Conservation (phyloP, 1,140 invertebrate species). For the Habropoda laboriosa region DNA sequence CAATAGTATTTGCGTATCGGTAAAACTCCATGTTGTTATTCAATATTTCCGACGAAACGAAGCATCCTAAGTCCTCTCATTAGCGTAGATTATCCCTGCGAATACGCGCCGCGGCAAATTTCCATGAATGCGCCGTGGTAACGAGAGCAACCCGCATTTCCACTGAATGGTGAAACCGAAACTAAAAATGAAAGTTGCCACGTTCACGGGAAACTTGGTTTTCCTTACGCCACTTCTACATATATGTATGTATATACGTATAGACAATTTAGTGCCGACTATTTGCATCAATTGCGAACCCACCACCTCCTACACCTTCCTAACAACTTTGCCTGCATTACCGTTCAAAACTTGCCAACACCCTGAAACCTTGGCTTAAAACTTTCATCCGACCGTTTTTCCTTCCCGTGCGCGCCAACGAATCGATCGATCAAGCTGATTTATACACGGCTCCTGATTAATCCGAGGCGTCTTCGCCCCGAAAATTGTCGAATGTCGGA, state of each 20-base stretch:
- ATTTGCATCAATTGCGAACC: background rate
- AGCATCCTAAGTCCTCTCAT: background rate
- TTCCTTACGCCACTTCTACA: background rate
- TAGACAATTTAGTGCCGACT: background rate
- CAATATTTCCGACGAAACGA: background rate
- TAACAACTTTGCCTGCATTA: too few species aligned
- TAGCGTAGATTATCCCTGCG: background rate
- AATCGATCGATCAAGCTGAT: too few species aligned
- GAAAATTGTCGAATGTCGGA: too few species aligned
- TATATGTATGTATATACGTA: background rate
- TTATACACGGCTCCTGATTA: too few species aligned
- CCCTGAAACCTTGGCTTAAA: too few species aligned
- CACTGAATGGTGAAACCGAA: background rate
- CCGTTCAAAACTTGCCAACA: too few species aligned
- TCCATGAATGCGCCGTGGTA: background rate
- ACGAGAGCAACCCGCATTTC: background rate
- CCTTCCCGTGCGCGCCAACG: too few species aligned
- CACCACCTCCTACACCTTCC: too few species aligned
- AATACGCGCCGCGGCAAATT: background rate
- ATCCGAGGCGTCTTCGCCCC: too few species aligned
- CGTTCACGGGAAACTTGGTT: background rate
- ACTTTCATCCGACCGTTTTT: too few species aligned
- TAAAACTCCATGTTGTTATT: background rate
- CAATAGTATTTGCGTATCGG: background rate
- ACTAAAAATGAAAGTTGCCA: slow-evolving; percentile 7